These are phyloP conservation scores for Tenebrio molitor DNA, from an alignment of 1,140 invertebrate genomes.

Conservation along the genomic window DNA sequence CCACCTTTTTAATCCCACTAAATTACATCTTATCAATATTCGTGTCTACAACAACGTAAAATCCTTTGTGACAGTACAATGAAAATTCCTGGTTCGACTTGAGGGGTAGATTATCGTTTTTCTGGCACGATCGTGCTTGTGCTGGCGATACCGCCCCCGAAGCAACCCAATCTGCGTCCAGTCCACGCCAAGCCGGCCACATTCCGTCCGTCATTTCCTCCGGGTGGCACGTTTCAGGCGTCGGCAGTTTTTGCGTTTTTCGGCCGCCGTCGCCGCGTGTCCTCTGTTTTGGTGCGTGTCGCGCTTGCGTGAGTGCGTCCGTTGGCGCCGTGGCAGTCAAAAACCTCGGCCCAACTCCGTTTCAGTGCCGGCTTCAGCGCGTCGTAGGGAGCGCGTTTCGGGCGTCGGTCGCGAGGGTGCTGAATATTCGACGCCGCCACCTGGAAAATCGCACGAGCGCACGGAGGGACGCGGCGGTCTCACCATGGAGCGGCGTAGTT, in stretches of 20 bases:
- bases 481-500: not conserved
- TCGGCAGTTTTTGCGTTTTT: conserved; percentile 7
- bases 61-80: conserved; percentile 17
- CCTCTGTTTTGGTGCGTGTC: conserved; percentile 39
- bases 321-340: conserved; percentile 7
- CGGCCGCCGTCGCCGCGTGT: not conserved
- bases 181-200: too few species aligned
- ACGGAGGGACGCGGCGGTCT: not conserved
- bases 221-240: not conserved
- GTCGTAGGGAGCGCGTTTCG: not conserved
- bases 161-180: too few species aligned
- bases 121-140: conserved; percentile 17
- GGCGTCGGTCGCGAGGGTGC: too few species aligned
- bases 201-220: conserved; percentile 2
- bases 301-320: conserved; percentile 34
- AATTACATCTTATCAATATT: conserved; percentile 13
- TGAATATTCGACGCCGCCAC: conserved; percentile 7
- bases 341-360: conserved; percentile 31
- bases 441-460: not conserved
- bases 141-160: too few species aligned
- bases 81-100: not conserved
- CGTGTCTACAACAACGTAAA: conserved; percentile 15
- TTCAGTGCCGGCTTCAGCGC: conserved; percentile 13
- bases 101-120: conserved; percentile 1
- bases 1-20: not conserved